Conservation (phyloP, 2,888 invertebrate genomes). For the Ennomos quercinarius region DNA sequence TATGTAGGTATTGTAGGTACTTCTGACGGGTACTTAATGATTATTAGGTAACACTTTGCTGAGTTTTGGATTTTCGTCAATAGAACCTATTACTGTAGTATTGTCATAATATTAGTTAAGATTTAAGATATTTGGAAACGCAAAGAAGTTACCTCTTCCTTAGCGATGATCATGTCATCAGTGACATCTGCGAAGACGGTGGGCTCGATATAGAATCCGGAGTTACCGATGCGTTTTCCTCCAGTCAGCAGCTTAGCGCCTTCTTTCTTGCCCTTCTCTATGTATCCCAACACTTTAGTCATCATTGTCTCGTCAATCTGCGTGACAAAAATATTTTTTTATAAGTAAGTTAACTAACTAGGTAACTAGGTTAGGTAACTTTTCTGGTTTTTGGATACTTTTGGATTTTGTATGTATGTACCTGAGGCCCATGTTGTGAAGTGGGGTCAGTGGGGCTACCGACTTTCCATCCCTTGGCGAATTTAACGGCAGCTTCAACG, state of each 20-base stretch:
- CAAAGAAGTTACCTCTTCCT: conserved; percentile 86
- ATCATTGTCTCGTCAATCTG: conserved; percentile 84
- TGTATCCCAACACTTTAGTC: conserved; percentile 89
- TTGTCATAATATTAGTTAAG: too few species aligned
- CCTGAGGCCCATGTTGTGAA: conserved; percentile 60
- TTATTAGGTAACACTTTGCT: too few species aligned
- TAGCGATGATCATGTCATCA: conserved; percentile 91
- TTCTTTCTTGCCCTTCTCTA: conserved; percentile 91
- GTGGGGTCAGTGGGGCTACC: conserved; percentile 75
- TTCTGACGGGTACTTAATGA: too few species aligned
- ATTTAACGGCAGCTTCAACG: conserved; percentile 88
- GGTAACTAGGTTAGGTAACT: too few species aligned
- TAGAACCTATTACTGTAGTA: too few species aligned
- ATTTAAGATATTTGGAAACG: too few species aligned
- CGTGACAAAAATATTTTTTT: background rate
- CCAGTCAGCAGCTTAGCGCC: conserved; percentile 92
- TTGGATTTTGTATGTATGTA: conserved; percentile 24
- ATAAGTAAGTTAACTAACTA: too few species aligned
- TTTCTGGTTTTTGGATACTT: background rate
- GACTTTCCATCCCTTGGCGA: conserved; percentile 88
- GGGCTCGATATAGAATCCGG: conserved; percentile 91
- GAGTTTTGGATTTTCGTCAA: too few species aligned
- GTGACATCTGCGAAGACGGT: conserved; percentile 91
- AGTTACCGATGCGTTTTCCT: conserved; percentile 86
- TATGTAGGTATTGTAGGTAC: too few species aligned